Percentiles rank a stretch among this genome's conserved stretches.
These are phyloP conservation scores for Abscondita cerata DNA, from an alignment of 2,888 invertebrate species.

Conservation along the genomic window DNA sequence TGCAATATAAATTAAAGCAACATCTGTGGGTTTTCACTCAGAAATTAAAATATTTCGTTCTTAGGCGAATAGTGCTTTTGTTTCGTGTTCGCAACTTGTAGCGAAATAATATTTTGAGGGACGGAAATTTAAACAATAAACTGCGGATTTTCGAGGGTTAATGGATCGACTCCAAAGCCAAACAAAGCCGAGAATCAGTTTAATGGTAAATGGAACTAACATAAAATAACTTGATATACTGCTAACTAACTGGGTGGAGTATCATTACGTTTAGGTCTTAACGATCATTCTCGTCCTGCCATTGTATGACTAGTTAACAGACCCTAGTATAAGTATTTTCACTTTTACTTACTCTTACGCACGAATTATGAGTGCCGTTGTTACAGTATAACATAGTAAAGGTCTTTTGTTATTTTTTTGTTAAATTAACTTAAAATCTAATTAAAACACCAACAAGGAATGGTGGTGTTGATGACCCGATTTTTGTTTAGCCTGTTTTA, in stretches of 20 bases:
- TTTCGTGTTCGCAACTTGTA: conserved; percentile 1
- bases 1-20: not conserved
- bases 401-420: too few relatives aligned
- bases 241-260: conserved; percentile 26
- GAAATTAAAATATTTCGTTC: not conserved
- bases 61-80: not conserved
- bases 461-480: too few relatives aligned
- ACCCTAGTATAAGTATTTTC: too few relatives aligned
- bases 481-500: conserved; percentile 14
- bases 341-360: too few relatives aligned
- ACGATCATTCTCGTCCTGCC: too few relatives aligned
- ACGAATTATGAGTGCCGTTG: too few relatives aligned
- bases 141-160: conserved; percentile 22
- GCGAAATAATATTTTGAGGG: not conserved
- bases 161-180: conserved; percentile 24
- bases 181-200: conserved; percentile 24
- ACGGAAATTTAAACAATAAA: conserved; percentile 26
- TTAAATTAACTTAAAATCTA: too few relatives aligned
- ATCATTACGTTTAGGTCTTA: conserved; percentile 25
- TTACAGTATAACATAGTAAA: too few relatives aligned
- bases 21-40: not conserved
- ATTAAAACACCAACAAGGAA: too few relatives aligned
- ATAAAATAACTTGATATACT: conserved; percentile 28
- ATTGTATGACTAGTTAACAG: too few relatives aligned
- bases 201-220: conserved; percentile 24